Conservation (phyloP, 2,888 invertebrate species). For the Spodoptera exigua region DNA sequence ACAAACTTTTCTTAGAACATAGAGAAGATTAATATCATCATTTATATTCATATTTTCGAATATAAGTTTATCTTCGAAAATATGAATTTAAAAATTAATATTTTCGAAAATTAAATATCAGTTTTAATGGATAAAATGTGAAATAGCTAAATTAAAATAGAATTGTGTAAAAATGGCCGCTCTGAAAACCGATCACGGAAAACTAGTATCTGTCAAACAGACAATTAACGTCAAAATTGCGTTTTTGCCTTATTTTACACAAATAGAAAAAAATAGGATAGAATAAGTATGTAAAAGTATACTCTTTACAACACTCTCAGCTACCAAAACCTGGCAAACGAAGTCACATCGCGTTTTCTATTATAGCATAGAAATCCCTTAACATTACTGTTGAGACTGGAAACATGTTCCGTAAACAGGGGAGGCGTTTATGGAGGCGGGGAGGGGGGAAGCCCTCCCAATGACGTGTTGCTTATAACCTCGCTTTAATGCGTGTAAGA, state of each 20-base stretch:
- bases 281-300: neutral
- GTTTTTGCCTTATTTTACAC: neutral
- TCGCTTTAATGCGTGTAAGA: slow-evolving; percentile 50
- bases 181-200: too few relatives aligned
- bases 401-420: slow-evolving; percentile 55
- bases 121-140: too few relatives aligned
- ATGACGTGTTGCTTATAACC: slow-evolving; percentile 54
- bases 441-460: slow-evolving; percentile 25
- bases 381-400: slow-evolving; percentile 60
- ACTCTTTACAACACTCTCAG: neutral
- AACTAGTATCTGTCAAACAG: too few relatives aligned
- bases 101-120: too few relatives aligned
- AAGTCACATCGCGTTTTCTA: slow-evolving; percentile 56
- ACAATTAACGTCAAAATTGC: too few relatives aligned
- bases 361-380: slow-evolving; percentile 62
- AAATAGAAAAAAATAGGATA: neutral
- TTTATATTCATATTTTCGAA: too few relatives aligned
- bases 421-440: slow-evolving; percentile 22
- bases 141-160: too few relatives aligned
- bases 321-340: neutral
- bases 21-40: too few relatives aligned
- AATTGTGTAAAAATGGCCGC: too few relatives aligned
- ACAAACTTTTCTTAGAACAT: too few relatives aligned
- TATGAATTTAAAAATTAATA: too few relatives aligned
- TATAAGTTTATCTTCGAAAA: too few relatives aligned